A percentile compares a stretch with the other conserved stretches of the same genome.
These are phyloP conservation scores for Echinarachnius parma DNA, from an alignment of 53 echinoderm and acorn worm species.

Conservation along the genomic window DNA sequence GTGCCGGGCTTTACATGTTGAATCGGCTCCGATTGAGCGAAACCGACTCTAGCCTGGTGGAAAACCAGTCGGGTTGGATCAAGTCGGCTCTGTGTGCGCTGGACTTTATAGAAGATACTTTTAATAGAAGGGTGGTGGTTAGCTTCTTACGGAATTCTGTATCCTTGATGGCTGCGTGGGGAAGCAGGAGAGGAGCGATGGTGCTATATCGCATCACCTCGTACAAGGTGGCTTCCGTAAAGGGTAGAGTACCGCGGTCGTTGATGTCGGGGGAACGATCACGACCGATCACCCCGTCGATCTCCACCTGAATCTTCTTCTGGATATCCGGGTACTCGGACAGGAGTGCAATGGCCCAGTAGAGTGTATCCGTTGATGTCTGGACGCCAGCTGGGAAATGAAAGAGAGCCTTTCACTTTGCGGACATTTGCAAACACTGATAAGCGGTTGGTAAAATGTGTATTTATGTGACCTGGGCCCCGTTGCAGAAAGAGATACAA, in stretches of 20 bases:
- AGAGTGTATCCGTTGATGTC: constrained; percentile 22
- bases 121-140: too few species aligned
- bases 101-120: too few species aligned
- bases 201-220: constrained; percentile 33
- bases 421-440: too few species aligned
- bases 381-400: constrained; percentile 19
- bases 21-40: too few species aligned
- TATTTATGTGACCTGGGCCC: too few species aligned
- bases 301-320: constrained; percentile 26
- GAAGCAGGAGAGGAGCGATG: constrained; percentile 23
- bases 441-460: too few species aligned
- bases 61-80: too few species aligned
- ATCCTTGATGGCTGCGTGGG: constrained; percentile 26
- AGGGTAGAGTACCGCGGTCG: constrained; percentile 30
- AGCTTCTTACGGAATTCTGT: constrained; percentile 28
- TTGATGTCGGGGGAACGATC: constrained; percentile 25
- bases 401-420: too few species aligned
- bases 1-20: too few species aligned
- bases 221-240: constrained; percentile 32
- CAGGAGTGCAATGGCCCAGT: constrained; percentile 29
- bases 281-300: constrained; percentile 39
- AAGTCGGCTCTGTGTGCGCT: too few species aligned
- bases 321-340: constrained; percentile 28
- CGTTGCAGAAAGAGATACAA: too few species aligned
- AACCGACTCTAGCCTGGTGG: too few species aligned